Conservation (phyloP, 53 echinoderm and acorn worm genomes). For the Zoroaster sp. region DNA sequence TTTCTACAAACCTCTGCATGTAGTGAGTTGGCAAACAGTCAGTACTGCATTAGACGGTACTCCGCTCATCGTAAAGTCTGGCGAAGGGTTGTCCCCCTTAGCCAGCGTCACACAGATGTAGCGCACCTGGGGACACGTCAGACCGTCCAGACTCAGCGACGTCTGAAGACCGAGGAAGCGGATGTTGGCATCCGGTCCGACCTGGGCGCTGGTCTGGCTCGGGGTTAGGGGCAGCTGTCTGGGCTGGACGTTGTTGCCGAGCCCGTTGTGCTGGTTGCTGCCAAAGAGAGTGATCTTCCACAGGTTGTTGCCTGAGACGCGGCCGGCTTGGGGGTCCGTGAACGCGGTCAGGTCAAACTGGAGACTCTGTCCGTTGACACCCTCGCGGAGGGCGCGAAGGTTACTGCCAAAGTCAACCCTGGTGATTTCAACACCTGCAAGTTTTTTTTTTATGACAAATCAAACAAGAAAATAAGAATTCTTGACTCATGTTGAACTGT, state of each 20-base stretch:
- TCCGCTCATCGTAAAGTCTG: slow-evolving; percentile 70
- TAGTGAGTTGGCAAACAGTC: slow-evolving; percentile 59
- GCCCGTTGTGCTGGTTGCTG: slow-evolving; percentile 64
- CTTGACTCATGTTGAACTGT: too few relatives aligned
- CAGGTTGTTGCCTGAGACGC: slow-evolving; percentile 65
- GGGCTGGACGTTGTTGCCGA: slow-evolving; percentile 43
- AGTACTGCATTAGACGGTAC: slow-evolving; percentile 47
- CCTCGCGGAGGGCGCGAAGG: slow-evolving; percentile 56
- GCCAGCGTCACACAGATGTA: slow-evolving; percentile 71
- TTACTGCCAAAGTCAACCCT: slow-evolving; percentile 13
- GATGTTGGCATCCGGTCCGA: slow-evolving; percentile 6
- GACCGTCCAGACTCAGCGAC: slow-evolving; percentile 33
- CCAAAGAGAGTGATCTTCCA: slow-evolving; percentile 73
- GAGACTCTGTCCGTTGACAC: slow-evolving; percentile 46
- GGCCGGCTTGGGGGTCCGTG: slow-evolving; percentile 67
- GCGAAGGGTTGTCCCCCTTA: slow-evolving; percentile 51
- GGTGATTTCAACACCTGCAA: slow-evolving; percentile 78
- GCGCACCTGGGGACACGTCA: slow-evolving; percentile 51
- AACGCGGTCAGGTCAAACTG: slow-evolving; percentile 70
- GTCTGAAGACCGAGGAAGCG: slow-evolving; percentile 42
- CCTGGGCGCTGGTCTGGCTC: slow-evolving; percentile 28
- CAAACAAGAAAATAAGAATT: too few relatives aligned
- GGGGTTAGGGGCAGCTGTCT: slow-evolving; percentile 38
- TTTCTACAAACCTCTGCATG: slow-evolving; percentile 73
- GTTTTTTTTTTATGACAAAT: too few relatives aligned